These are phyloP conservation scores for Dendroctonus valens DNA, from an alignment of 1,140 invertebrate genomes.

Conservation along the genomic window DNA sequence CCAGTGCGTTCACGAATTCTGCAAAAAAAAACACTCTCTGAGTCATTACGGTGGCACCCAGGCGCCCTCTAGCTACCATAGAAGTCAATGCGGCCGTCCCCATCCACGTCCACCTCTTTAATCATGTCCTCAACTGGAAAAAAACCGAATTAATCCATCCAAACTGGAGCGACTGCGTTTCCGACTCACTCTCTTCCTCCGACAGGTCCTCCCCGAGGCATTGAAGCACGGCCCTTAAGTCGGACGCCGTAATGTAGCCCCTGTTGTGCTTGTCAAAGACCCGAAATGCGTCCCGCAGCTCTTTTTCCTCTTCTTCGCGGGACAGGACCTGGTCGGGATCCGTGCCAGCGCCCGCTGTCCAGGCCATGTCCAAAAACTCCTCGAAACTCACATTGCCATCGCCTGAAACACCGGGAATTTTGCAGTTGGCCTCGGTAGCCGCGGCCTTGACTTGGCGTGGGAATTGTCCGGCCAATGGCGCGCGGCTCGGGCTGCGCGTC, in stretches of 20 bases:
- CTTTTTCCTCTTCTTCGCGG: slow-evolving; percentile 75
- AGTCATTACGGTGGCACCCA: slow-evolving; percentile 13
- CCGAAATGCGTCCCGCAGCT: slow-evolving; percentile 82
- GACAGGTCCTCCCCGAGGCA: slow-evolving; percentile 81
- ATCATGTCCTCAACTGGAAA: slow-evolving; percentile 89
- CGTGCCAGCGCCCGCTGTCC: slow-evolving; percentile 63
- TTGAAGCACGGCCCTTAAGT: slow-evolving; percentile 78
- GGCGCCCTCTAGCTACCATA: slow-evolving; percentile 62
- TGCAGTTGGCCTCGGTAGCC: neutral
- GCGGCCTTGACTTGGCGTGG: too few species aligned
- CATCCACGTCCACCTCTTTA: slow-evolving; percentile 87
- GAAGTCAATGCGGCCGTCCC: slow-evolving; percentile 86
- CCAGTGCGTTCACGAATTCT: slow-evolving; percentile 84
- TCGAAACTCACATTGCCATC: slow-evolving; percentile 90
- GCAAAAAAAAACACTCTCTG: slow-evolving; percentile 41
- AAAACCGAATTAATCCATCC: slow-evolving; percentile 6
- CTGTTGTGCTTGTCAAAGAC: slow-evolving; percentile 86
- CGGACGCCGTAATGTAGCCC: slow-evolving; percentile 82
- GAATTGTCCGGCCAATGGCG: too few species aligned
- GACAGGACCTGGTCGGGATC: slow-evolving; percentile 43
- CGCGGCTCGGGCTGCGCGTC: too few species aligned
- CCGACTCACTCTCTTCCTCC: slow-evolving; percentile 77
- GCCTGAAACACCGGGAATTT: slow-evolving; percentile 53
- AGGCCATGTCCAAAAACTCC: slow-evolving; percentile 89
- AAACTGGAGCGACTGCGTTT: neutral